These are phyloP conservation scores for Rhynchomys soricoides DNA, from an alignment of 2,113 vertebrate genomes.

Conservation along the genomic window DNA sequence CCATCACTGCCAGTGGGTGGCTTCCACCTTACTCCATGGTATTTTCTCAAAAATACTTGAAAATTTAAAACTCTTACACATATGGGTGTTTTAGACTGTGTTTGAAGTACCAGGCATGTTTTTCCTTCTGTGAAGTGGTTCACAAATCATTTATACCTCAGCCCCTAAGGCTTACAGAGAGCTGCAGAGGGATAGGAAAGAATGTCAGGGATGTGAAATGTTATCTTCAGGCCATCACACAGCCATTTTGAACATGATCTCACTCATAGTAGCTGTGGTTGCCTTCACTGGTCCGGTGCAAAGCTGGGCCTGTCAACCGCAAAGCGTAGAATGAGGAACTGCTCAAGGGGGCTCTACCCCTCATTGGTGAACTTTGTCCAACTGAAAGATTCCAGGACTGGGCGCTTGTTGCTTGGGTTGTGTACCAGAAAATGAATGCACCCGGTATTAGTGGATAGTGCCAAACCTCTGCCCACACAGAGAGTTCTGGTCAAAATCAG, in stretches of 20 bases:
- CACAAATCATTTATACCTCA: not conserved
- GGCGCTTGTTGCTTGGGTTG: not conserved
- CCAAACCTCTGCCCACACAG: not conserved
- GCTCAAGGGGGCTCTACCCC: too few relatives aligned
- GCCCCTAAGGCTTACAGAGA: not conserved
- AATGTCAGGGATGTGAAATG: not conserved
- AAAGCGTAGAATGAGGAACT: not conserved
- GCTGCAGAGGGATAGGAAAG: not conserved
- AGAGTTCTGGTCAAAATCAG: not conserved
- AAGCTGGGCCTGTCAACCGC: not conserved
- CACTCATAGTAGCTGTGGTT: not conserved
- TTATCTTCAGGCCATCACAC: not conserved
- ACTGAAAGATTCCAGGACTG: not conserved
- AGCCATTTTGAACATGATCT: not conserved
- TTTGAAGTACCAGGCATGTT: not conserved
- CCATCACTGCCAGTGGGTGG: not conserved
- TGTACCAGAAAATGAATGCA: not conserved
- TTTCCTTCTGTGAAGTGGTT: not conserved
- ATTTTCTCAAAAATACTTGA: not conserved
- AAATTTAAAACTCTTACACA: not conserved
- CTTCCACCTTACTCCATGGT: not conserved
- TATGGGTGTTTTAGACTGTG: not conserved
- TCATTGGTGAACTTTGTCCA: not conserved
- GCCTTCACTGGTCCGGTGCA: not conserved
- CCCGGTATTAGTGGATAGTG: not conserved